Conservation (phyloP, 37 sponge, comb jelly and placozoan genomes). For the Mnemiopsis leidyi region DNA sequence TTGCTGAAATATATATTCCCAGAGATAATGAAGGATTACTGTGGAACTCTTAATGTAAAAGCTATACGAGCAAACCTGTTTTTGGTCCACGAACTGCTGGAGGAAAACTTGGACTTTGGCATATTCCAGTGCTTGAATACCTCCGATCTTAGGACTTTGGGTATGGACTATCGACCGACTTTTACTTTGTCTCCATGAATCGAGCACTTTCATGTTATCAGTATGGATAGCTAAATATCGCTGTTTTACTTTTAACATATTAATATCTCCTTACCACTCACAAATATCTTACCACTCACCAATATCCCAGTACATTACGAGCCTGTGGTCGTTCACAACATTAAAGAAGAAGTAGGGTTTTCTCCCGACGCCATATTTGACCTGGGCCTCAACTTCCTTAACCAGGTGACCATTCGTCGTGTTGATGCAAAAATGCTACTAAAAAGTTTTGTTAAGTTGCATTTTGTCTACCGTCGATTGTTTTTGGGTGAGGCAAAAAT, state of each 20-base stretch:
- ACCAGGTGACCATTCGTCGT: constrained; percentile 48
- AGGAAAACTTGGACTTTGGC: neutral
- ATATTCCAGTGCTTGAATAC: neutral
- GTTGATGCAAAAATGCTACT: too few relatives aligned
- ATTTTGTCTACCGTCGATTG: too few relatives aligned
- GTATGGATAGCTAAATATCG: too few relatives aligned
- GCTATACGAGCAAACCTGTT: constrained; percentile 9
- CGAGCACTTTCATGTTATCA: too few relatives aligned
- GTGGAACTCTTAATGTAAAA: neutral
- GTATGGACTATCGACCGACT: too few relatives aligned
- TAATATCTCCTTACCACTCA: too few relatives aligned
- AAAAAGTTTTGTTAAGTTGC: too few relatives aligned
- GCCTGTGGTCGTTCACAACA: constrained; percentile 32
- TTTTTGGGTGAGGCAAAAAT: too few relatives aligned
- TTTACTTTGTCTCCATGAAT: too few relatives aligned
- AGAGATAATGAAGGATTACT: constrained; percentile 28
- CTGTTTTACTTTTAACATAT: too few relatives aligned
- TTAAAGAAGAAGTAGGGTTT: constrained; percentile 31
- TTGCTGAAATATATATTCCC: too few relatives aligned
- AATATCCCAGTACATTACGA: constrained; percentile 24
- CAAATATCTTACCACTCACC: too few relatives aligned
- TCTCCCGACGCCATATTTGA: constrained; percentile 51
- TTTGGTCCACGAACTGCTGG: constrained; percentile 13
- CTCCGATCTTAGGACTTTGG: neutral
- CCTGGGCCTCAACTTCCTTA: constrained; percentile 37